Percentiles rank a stretch among this genome's conserved stretches.
These are phyloP conservation scores for Campylomormyrus numenius DNA, from an alignment of 2,113 vertebrate species.

Conservation along the genomic window DNA sequence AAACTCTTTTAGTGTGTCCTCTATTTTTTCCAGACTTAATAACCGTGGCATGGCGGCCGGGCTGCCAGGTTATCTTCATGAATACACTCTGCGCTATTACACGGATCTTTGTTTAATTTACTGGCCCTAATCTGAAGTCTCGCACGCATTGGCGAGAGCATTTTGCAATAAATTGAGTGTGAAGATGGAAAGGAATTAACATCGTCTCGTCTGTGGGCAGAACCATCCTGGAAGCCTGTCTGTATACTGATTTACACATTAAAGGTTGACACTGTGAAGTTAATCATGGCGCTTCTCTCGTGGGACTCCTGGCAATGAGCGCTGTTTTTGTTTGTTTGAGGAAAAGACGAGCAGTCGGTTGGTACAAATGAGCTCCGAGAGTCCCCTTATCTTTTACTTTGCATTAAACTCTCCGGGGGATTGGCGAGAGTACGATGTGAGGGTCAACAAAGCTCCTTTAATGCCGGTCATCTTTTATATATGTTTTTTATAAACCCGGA, in stretches of 20 bases:
- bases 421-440: background rate
- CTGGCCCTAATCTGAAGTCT: constrained; percentile 10
- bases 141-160: background rate
- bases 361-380: background rate
- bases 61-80: background rate
- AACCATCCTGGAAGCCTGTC: background rate
- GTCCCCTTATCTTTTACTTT: background rate
- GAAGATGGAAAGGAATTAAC: constrained; percentile 18
- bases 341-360: background rate
- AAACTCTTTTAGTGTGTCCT: background rate
- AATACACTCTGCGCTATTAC: constrained; percentile 5
- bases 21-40: background rate
- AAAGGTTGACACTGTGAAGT: constrained; percentile 12
- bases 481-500: background rate
- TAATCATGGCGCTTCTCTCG: constrained; percentile 6
- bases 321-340: background rate
- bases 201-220: background rate
- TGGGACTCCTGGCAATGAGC: background rate
- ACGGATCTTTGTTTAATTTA: constrained; percentile 8
- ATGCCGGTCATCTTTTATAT: background rate
- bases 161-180: constrained; percentile 12
- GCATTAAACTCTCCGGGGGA: background rate
- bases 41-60: background rate
- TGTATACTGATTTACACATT: constrained; percentile 12
- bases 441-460: background rate